Evolutionary conservation across 2,797 vertebrate genomes (phyloP).

Genomic region (Poeciliopsis paucimaculata): DNA sequence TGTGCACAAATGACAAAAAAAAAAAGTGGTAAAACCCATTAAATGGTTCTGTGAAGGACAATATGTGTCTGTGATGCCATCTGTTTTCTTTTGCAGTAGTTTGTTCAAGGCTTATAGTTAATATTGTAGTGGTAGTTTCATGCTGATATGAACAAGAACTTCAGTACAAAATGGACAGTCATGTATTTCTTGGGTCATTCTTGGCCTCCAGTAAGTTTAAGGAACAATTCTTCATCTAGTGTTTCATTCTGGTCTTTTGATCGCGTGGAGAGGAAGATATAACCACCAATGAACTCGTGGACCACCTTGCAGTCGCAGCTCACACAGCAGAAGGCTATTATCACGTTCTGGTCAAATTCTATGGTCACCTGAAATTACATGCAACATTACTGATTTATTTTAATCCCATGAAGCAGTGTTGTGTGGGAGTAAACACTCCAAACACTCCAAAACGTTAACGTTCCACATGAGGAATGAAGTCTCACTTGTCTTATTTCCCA

Average conservation of each 20-base stretch:
- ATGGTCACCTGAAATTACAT: slow-evolving; percentile 87
- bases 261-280: slow-evolving; percentile 97
- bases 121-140: slow-evolving; percentile 19
- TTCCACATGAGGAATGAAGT: slow-evolving; percentile 46
- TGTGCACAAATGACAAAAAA: slow-evolving; percentile 8
- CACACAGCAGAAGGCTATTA: slow-evolving; percentile 89
- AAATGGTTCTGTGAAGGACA: slow-evolving; percentile 17
- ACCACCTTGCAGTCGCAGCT: slow-evolving; percentile 96
- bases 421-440: background rate
- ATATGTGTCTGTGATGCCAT: slow-evolving; percentile 4
- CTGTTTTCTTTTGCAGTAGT: slow-evolving; percentile 20
- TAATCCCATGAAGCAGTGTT: background rate
- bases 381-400: background rate
- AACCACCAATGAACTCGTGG: slow-evolving; percentile 97
- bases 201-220: slow-evolving; percentile 95
- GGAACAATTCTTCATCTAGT: slow-evolving; percentile 95
- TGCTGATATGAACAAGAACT: slow-evolving; percentile 8
- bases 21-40: background rate
- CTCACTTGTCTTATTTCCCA: slow-evolving; percentile 98
- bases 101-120: slow-evolving; percentile 22
- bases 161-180: background rate
- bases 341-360: slow-evolving; percentile 93
- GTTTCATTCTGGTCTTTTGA: slow-evolving; percentile 98
- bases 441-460: background rate
- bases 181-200: slow-evolving; percentile 78